Evolutionary conservation across 37 sponge, comb jelly and placozoan genomes (phyloP).

Genomic region (Cladorhizidae sp.): DNA sequence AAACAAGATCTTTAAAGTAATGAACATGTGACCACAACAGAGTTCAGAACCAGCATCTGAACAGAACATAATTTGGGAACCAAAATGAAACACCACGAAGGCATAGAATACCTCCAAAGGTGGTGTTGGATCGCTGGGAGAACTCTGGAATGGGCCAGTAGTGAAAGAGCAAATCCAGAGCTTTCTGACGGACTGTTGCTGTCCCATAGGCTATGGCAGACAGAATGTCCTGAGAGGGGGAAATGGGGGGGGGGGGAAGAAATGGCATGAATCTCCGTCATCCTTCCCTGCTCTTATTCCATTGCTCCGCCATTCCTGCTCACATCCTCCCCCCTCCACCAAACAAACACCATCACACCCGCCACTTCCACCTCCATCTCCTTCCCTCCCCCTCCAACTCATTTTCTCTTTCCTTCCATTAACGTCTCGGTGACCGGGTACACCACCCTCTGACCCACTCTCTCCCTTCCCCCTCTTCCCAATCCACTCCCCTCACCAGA

Average conservation of each 20-base stretch:
- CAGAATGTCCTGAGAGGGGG: slow-evolving; percentile 39
- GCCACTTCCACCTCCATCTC: not conserved
- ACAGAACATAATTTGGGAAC: not conserved
- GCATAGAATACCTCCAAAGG: slow-evolving; percentile 19
- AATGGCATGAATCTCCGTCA: too few species aligned
- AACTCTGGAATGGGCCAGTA: slow-evolving; percentile 67
- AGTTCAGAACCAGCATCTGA: too few species aligned
- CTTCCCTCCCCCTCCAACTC: not conserved
- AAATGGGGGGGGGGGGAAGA: not conserved
- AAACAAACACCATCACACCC: not conserved
- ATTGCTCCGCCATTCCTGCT: too few species aligned
- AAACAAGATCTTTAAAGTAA: too few species aligned
- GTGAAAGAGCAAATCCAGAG: slow-evolving; percentile 51
- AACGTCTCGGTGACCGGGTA: too few species aligned
- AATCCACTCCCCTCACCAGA: too few species aligned
- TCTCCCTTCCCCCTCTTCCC: too few species aligned
- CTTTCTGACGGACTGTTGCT: slow-evolving; percentile 23
- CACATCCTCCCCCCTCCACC: too few species aligned
- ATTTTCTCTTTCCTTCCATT: too few species aligned
- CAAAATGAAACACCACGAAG: not conserved
- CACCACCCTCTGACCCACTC: too few species aligned
- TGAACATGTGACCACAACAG: too few species aligned
- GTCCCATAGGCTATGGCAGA: slow-evolving; percentile 59
- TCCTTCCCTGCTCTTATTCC: too few species aligned
- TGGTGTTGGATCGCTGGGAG: slow-evolving; percentile 8